Percentiles rank a stretch among this genome's conserved stretches.
Conservation (phyloP, 92 coral and sea anemone genomes). For the Epizoanthus stellaris region DNA sequence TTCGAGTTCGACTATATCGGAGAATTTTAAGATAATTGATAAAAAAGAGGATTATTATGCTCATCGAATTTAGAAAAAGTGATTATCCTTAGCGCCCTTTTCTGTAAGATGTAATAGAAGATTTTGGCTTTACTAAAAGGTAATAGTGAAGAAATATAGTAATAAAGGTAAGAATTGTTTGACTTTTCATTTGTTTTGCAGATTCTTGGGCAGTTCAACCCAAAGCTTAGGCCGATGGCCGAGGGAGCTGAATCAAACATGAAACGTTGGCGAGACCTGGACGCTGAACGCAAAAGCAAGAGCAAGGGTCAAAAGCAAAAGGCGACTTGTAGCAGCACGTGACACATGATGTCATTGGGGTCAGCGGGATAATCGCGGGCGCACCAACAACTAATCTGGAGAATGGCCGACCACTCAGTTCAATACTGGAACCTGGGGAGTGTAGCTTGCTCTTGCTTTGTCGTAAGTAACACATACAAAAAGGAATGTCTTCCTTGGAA, state of each 20-base stretch:
- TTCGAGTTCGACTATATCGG: no score
- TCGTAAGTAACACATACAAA: not conserved
- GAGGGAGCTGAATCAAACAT: conserved; percentile 93
- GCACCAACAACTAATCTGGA: not conserved
- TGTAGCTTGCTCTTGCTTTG: not conserved
- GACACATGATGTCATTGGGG: conserved; percentile 16
- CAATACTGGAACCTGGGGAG: not conserved
- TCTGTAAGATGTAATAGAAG: no score
- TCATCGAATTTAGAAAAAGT: no score
- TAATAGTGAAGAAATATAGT: not conserved
- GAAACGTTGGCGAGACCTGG: conserved; percentile 86
- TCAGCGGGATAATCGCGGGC: not conserved
- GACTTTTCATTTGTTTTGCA: conserved; percentile 30
- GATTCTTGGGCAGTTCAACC: conserved; percentile 86
- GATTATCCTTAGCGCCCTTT: no score
- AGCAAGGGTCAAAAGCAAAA: conserved; percentile 13
- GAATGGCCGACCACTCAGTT: not conserved
- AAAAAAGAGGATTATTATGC: no score
- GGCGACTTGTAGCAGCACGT: conserved; percentile 11
- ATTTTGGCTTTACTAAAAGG: not conserved
- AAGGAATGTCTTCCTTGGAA: not conserved
- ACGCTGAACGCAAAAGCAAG: conserved; percentile 63
- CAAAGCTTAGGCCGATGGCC: conserved; percentile 77
- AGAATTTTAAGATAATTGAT: no score
- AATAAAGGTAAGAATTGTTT: not conserved